Evolutionary conservation across 2,888 invertebrate genomes (phyloP), one percentile per base, ranked within the genome.

Genomic region (Lasius platythorax): DNA sequence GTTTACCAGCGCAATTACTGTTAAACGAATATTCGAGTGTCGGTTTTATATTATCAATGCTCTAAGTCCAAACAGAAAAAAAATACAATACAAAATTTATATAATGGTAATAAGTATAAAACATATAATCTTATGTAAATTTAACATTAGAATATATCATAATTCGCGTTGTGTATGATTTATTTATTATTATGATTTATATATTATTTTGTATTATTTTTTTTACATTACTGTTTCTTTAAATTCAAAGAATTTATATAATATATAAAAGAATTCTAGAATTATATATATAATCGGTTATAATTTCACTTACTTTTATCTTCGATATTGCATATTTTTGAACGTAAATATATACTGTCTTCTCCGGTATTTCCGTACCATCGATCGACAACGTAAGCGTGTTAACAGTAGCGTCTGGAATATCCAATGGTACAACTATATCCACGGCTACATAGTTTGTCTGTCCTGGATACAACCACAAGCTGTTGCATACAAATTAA

Each of bases 11-110:
- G 89, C 97, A 97, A 83, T 96, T 96, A 23, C 96, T 97, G 86
- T 97, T 96, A 95, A 96, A 97, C 82, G 95, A 96, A 95, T 97
- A 97, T 2, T 96, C 95, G 0, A 97, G 91, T 0, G 95, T 96
- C 0, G 97, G 97, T 0, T 96, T 95, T 91, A 95, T 95, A 0
- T 95, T 95, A 91, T 97, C 97, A 18, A 88, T 88, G 46, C 90
- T 84, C 94, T 95, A 85, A 18, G 75, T 23, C 11, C 4, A 56
- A 58, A 43, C 6, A 33, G 9, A 68, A 37, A 37, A 37, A 37
- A 28, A 1, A 37, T 2, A 18, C 66, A 23, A 75, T 50, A 66
- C 6, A 68, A 23, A 61, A 43, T 43, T 3, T 30, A 28, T 28
- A 53, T 28, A 53, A 1, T 33, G 30, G n/a, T 11, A 66, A 30